phyloP scores from a whole-genome alignment of 2,888 invertebrate species.

The Litoditis marina region DNA sequence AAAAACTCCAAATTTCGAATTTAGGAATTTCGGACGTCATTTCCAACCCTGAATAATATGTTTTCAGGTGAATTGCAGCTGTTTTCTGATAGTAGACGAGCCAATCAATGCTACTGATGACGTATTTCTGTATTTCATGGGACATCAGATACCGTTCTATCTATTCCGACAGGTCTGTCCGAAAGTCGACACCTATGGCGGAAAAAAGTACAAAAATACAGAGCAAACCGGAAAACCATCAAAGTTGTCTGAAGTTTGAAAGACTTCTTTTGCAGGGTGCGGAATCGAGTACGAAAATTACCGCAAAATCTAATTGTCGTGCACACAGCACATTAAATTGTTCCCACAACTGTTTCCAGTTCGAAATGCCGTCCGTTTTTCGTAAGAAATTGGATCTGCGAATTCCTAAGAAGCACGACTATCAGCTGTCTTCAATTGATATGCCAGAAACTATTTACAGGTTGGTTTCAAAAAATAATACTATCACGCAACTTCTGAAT shows the following conservation, averaged over 20 bases:
- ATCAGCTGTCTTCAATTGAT: slow-evolving; percentile 15
- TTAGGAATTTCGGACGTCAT: neutral
- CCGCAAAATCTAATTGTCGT: no score
- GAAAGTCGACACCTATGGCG: no score
- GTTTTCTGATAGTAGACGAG: slow-evolving; percentile 25
- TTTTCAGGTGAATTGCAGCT: slow-evolving; percentile 35
- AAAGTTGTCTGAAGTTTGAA: no score
- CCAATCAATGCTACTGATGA: slow-evolving; percentile 29
- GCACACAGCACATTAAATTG: no score
- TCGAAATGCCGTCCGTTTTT: slow-evolving; percentile 20
- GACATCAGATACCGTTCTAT: slow-evolving; percentile 27
- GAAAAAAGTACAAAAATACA: no score
- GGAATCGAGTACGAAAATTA: no score
- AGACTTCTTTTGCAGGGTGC: no score
- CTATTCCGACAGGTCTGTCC: slow-evolving; percentile 25
- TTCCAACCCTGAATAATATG: neutral
- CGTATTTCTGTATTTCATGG: slow-evolving; percentile 28
- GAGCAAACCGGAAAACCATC: no score
- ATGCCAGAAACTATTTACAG: slow-evolving; percentile 20
- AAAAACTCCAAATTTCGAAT: neutral
- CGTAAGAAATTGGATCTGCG: slow-evolving; percentile 26
- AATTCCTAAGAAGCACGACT: slow-evolving; percentile 23
- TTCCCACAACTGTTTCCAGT: slow-evolving; percentile 12
- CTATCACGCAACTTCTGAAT: neutral
- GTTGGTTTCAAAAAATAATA: neutral